Conservation (phyloP, 2,113 vertebrate genomes). For the Triplophysa tibetana region DNA sequence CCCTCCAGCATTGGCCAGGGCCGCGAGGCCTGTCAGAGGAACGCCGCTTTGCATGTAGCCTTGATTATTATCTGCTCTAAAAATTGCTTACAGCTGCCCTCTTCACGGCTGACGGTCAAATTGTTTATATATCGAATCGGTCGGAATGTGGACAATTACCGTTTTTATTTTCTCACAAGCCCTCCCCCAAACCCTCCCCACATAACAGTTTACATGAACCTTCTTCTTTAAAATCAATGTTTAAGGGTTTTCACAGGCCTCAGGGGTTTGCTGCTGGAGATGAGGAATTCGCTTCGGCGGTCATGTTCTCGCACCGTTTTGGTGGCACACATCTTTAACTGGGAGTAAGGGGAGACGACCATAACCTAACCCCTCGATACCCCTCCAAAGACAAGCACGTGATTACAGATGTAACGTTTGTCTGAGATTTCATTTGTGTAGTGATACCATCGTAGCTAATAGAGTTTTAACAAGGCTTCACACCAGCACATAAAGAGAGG, state of each 20-base stretch:
- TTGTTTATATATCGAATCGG: conserved; percentile 87
- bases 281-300: conserved; percentile 48
- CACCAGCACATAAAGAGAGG: conserved; percentile 55
- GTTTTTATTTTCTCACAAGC: conserved; percentile 84
- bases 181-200: conserved; percentile 40
- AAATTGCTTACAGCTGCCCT: conserved; percentile 91
- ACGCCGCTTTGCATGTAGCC: conserved; percentile 83
- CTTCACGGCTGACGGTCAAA: conserved; percentile 78
- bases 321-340: conserved; percentile 47
- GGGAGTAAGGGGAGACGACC: conserved; percentile 21
- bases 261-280: conserved; percentile 59
- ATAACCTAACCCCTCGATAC: not conserved
- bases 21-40: conserved; percentile 74
- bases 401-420: conserved; percentile 34
- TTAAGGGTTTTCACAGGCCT: conserved; percentile 67
- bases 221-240: conserved; percentile 71
- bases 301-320: conserved; percentile 49
- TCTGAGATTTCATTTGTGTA: conserved; percentile 51
- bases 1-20: conserved; percentile 64
- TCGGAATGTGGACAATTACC: conserved; percentile 90
- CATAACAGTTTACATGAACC: conserved; percentile 79
- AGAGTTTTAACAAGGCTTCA: conserved; percentile 59
- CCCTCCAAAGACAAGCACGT: conserved; percentile 18
- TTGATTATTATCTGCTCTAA: conserved; percentile 86
- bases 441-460: conserved; percentile 51